A percentile compares a stretch with the other conserved stretches of the same genome.
Evolutionary conservation across 2,113 vertebrate species (phyloP).

Genomic region (Trinectes maculatus): DNA sequence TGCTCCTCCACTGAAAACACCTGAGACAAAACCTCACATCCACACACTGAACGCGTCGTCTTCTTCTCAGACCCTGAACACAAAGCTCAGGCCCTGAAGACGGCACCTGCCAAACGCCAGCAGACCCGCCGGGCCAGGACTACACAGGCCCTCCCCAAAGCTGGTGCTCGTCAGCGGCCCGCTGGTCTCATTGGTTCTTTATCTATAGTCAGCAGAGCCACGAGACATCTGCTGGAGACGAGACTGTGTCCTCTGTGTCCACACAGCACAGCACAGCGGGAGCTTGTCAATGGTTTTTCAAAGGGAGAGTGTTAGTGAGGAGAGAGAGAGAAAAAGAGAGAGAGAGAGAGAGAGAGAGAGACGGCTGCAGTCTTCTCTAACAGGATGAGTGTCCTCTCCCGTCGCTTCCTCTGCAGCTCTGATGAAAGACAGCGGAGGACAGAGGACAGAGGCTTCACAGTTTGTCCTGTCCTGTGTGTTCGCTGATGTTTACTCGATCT

Average conservation of each 20-base stretch:
- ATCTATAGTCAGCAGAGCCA: conserved; percentile 83
- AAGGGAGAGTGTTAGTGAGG: conserved; percentile 66
- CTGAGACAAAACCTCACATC: conserved; percentile 7
- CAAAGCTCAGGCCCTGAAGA: conserved; percentile 42
- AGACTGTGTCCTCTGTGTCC: conserved; percentile 73
- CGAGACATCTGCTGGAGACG: conserved; percentile 83
- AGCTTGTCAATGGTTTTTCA: conserved; percentile 72
- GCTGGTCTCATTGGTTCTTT: conserved; percentile 77
- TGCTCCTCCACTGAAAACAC: background rate
- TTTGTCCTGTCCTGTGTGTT: conserved; percentile 50
- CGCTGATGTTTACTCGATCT: conserved; percentile 75
- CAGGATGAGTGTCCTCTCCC: conserved; percentile 75
- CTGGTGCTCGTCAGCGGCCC: conserved; percentile 66
- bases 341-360: conserved; percentile 52
- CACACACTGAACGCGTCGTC: conserved; percentile 12
- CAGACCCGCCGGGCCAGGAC: conserved; percentile 53
- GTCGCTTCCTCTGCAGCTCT: conserved; percentile 66
- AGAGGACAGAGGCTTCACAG: conserved; percentile 68
- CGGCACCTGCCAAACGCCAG: conserved; percentile 55
- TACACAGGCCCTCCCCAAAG: conserved; percentile 64
- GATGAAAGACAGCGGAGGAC: conserved; percentile 74
- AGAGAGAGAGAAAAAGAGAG: too few relatives aligned
- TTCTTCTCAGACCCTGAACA: conserved; percentile 20
- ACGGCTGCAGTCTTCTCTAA: conserved; percentile 54
- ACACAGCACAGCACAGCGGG: conserved; percentile 76